These are phyloP conservation scores for Andricus quercusramuli DNA, from an alignment of 2,888 invertebrate genomes.

Conservation along the genomic window DNA sequence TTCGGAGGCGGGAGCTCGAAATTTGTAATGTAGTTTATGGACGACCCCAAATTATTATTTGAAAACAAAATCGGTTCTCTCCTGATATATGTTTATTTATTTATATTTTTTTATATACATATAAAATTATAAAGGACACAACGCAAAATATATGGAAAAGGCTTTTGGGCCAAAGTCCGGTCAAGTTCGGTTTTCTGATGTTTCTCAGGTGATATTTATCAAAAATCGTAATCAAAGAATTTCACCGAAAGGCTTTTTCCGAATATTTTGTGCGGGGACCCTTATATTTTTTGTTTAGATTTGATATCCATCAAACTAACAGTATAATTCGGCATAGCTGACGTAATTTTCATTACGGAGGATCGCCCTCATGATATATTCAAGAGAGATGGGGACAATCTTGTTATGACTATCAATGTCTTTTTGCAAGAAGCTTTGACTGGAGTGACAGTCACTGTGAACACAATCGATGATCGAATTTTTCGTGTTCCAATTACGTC, in stretches of 20 bases:
- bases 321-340: constrained; percentile 79
- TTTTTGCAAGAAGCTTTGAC: constrained; percentile 86
- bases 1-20: too few species aligned
- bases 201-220: too few species aligned
- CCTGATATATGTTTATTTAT: not conserved
- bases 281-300: not conserved
- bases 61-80: too few species aligned
- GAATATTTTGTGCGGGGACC: too few species aligned
- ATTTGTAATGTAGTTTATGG: too few species aligned
- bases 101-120: not conserved
- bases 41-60: not conserved
- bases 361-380: constrained; percentile 86
- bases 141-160: too few species aligned
- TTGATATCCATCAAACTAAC: not conserved
- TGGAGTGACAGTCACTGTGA: constrained; percentile 84
- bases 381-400: constrained; percentile 84
- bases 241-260: too few species aligned
- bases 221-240: too few species aligned
- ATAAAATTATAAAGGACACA: too few species aligned
- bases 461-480: constrained; percentile 86
- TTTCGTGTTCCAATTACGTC: constrained; percentile 86
- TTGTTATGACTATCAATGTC: constrained; percentile 83
- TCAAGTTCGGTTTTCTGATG: too few species aligned
- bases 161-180: too few species aligned
- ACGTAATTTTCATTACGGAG: constrained; percentile 87